phyloP scores from a whole-genome alignment of 92 coral and sea anemone genomes.

The Epizoanthus ramosus region DNA sequence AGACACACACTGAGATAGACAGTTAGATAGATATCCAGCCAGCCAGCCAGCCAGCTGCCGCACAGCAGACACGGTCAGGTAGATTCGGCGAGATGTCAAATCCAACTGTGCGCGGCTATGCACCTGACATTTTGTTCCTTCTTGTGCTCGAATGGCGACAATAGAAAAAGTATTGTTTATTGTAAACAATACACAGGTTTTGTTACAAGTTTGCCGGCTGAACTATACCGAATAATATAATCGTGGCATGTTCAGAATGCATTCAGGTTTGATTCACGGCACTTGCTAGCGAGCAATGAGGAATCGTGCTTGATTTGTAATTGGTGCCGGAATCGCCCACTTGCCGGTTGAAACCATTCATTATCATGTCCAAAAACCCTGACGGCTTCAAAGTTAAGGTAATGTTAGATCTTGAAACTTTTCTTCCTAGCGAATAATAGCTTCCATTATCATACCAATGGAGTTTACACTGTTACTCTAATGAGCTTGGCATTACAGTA shows the following conservation, averaged over 20 bases:
- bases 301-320: not conserved
- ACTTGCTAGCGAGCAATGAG: too few species aligned
- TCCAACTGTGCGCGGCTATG: not conserved
- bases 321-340: not conserved
- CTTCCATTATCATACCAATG: too few species aligned
- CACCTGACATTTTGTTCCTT: not conserved
- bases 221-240: not conserved
- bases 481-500: too few species aligned
- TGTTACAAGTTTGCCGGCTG: not conserved
- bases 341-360: not conserved
- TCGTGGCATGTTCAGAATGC: constrained; percentile 10
- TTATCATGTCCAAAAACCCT: not conserved
- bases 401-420: not conserved
- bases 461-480: too few species aligned
- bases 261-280: not conserved
- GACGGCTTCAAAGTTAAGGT: not conserved
- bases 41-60: not conserved
- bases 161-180: constrained; percentile 14
- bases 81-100: too few species aligned
- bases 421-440: not conserved
- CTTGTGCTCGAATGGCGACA: not conserved
- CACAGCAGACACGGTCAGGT: too few species aligned
- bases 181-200: constrained; percentile 15
- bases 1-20: not conserved
- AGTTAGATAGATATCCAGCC: not conserved